Evolutionary conservation across 2,888 invertebrate genomes (phyloP).

Genomic region (Syrphus vitripennis): DNA sequence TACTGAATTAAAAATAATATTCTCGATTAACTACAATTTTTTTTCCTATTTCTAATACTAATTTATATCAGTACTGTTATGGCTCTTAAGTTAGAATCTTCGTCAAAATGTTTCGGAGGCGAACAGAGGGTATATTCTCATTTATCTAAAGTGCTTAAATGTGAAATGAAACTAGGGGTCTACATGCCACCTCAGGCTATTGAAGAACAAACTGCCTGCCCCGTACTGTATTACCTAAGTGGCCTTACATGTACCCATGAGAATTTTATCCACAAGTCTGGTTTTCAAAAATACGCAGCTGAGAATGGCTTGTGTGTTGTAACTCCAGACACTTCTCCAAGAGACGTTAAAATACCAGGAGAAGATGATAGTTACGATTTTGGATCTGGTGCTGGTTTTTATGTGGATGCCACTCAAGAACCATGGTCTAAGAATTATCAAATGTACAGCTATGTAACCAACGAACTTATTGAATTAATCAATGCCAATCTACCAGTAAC

Average conservation of each 20-base stretch:
- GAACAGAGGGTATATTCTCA: conserved; percentile 79
- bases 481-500: conserved; percentile 87
- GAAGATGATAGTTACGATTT: conserved; percentile 97
- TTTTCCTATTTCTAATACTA: too few relatives aligned
- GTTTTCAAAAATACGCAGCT: conserved; percentile 95
- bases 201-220: conserved; percentile 82
- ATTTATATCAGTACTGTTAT: conserved; percentile 55
- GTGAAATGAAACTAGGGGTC: conserved; percentile 96
- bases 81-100: conserved; percentile 75
- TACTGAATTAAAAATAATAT: not conserved
- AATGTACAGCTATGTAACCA: conserved; percentile 97
- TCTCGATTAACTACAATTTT: not conserved
- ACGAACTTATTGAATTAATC: conserved; percentile 90
- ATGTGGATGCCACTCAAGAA: conserved; percentile 94
- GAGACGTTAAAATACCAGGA: conserved; percentile 93
- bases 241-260: conserved; percentile 96
- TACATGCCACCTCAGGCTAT: conserved; percentile 90
- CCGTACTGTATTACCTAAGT: conserved; percentile 95
- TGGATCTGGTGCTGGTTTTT: conserved; percentile 97
- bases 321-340: conserved; percentile 97
- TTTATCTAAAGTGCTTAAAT: conserved; percentile 85
- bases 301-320: conserved; percentile 93
- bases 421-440: conserved; percentile 96
- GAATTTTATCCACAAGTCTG: conserved; percentile 97
- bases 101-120: conserved; percentile 76